A percentile compares a stretch with the other conserved stretches of the same genome.
phyloP scores from a whole-genome alignment of 1,140 invertebrate genomes.

The Phenacoccus solenopsis region DNA sequence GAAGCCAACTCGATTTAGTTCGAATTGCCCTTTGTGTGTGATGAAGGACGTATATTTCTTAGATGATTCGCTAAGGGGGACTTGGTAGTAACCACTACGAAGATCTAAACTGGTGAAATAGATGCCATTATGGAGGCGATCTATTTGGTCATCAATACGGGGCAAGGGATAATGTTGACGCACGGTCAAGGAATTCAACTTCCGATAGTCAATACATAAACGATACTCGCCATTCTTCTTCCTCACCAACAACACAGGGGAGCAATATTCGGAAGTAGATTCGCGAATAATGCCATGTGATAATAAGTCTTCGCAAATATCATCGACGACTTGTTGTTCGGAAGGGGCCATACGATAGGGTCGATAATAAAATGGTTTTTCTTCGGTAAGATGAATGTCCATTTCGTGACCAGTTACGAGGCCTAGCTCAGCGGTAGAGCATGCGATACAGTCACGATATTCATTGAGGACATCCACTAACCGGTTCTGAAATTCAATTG shows the following conservation, averaged over 20 bases:
- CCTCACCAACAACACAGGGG: slow-evolving; percentile 34
- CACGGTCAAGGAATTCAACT: not conserved
- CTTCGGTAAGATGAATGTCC: slow-evolving; percentile 25
- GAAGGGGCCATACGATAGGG: slow-evolving; percentile 27
- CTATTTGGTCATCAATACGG: not conserved
- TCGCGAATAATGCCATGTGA: slow-evolving; percentile 31
- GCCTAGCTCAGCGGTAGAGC: too few species aligned
- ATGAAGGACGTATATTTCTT: slow-evolving; percentile 36
- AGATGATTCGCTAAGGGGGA: slow-evolving; percentile 26
- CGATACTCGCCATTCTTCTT: slow-evolving; percentile 37
- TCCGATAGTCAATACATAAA: not conserved
- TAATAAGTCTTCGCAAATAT: slow-evolving; percentile 31
- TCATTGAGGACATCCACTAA: not conserved
- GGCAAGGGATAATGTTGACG: not conserved
- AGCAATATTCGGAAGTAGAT: slow-evolving; percentile 34
- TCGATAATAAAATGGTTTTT: slow-evolving; percentile 14
- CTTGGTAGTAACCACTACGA: not conserved
- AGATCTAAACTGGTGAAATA: not conserved
- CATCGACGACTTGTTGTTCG: slow-evolving; percentile 28
- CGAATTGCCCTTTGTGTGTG: slow-evolving; percentile 33
- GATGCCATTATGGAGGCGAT: slow-evolving; percentile 23
- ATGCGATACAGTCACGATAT: not conserved
- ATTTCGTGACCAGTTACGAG: slow-evolving; percentile 24
- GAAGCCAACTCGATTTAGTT: slow-evolving; percentile 35
- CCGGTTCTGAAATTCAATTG: not conserved